These are phyloP conservation scores for Gymnocephalus cernua DNA, from an alignment of 2,113 vertebrate species.

Conservation along the genomic window DNA sequence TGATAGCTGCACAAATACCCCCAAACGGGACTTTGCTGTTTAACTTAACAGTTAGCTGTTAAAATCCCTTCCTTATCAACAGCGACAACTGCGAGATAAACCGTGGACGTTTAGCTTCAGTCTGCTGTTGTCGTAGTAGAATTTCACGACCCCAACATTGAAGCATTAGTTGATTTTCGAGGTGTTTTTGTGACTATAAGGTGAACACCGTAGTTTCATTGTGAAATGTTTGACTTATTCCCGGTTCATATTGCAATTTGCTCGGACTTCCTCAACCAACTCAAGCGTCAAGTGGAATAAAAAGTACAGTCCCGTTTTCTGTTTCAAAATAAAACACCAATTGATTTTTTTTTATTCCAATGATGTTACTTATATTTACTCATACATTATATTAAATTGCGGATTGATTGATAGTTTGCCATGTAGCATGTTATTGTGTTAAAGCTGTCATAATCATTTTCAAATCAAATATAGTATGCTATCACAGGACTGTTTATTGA, in stretches of 20 bases:
- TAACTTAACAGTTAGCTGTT: constrained; percentile 40
- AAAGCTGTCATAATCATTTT: not conserved
- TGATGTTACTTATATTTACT: too few relatives aligned
- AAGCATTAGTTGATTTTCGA: rapidly evolving
- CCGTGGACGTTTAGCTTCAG: not conserved
- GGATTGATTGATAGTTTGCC: not conserved
- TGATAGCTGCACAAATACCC: not conserved
- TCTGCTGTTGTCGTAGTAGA: not conserved
- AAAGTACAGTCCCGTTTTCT: not conserved
- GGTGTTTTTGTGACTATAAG: not conserved
- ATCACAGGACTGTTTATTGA: too few relatives aligned
- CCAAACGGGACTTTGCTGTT: constrained; percentile 15
- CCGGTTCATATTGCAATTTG: constrained; percentile 10
- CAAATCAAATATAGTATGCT: not conserved
- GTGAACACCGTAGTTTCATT: not conserved
- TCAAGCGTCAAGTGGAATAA: not conserved
- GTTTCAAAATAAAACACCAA: constrained; percentile 55
- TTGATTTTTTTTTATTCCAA: not conserved
- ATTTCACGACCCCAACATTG: not conserved
- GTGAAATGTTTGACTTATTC: constrained; percentile 8
- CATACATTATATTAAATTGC: not conserved
- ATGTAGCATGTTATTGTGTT: too few relatives aligned
- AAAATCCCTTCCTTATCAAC: constrained; percentile 50
- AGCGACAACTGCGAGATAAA: constrained; percentile 16
- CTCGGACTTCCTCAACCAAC: constrained; percentile 60